These are phyloP conservation scores for Astur gentilis DNA, from an alignment of 2,113 vertebrate genomes.

Conservation along the genomic window DNA sequence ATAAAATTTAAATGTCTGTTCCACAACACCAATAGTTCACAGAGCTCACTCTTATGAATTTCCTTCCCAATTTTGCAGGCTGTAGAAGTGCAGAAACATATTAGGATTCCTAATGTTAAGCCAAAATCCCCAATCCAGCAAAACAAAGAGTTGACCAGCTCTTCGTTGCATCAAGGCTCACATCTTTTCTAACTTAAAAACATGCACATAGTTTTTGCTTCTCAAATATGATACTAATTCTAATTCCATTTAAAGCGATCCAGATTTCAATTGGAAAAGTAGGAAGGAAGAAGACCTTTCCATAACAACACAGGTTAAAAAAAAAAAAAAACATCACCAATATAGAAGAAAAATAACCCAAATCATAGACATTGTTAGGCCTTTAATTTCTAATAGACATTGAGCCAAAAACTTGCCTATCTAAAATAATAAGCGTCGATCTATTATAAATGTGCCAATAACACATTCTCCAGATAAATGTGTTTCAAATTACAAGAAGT, in stretches of 20 bases:
- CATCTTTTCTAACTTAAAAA: not conserved
- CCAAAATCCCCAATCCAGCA: not conserved
- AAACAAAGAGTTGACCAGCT: not conserved
- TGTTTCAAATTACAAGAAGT: conserved; percentile 48
- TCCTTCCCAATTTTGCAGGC: not conserved
- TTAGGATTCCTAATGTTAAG: not conserved
- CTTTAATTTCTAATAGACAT: conserved; percentile 50
- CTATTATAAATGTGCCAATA: conserved; percentile 50
- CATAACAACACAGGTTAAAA: not conserved
- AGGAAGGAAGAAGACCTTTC: not conserved
- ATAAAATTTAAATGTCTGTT: not conserved
- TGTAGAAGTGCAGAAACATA: not conserved
- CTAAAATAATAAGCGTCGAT: conserved; percentile 49
- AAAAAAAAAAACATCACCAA: not conserved
- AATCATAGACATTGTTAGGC: not conserved
- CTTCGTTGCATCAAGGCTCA: not conserved
- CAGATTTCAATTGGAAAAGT: conserved; percentile 25
- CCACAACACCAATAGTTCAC: not conserved
- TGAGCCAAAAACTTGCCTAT: not conserved
- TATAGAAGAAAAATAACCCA: not conserved
- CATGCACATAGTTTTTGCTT: not conserved
- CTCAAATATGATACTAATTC: conserved; percentile 25
- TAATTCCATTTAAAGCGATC: conserved; percentile 43
- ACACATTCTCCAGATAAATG: conserved; percentile 32
- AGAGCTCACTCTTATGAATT: not conserved